These are phyloP conservation scores for Arenaria interpres DNA, from an alignment of 2,113 vertebrate species.

Conservation along the genomic window DNA sequence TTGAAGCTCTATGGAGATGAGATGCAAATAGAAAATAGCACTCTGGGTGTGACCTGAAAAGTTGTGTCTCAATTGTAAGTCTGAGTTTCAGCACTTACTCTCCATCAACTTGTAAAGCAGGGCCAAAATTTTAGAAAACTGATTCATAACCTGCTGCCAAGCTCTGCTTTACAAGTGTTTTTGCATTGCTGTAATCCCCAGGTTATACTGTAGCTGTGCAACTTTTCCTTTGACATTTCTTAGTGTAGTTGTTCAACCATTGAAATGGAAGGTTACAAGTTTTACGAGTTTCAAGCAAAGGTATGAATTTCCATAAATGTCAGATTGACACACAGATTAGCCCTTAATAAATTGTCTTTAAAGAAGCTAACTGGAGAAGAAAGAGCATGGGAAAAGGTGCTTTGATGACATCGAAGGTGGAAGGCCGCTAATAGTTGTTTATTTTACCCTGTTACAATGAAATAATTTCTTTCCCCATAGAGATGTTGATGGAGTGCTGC, in stretches of 20 bases:
- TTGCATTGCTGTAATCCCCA: neutral
- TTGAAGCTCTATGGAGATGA: neutral
- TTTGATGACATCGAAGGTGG: neutral
- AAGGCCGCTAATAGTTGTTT: neutral
- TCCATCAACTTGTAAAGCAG: neutral
- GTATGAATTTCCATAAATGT: neutral
- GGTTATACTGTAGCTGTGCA: neutral
- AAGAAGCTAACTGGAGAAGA: neutral
- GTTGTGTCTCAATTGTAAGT: neutral
- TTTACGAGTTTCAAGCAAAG: neutral
- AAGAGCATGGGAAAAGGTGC: neutral
- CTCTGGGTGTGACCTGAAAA: neutral
- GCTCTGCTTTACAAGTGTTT: neutral
- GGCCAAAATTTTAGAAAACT: neutral
- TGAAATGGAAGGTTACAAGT: neutral
- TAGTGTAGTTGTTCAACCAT: neutral
- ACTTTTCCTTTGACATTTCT: neutral
- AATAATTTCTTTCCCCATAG: constrained; percentile 61
- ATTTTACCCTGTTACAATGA: neutral
- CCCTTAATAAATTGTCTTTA: neutral
- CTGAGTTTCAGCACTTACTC: neutral
- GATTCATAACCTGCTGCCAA: neutral
- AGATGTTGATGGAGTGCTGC: constrained; percentile 89
- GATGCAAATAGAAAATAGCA: neutral
- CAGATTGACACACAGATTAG: neutral